Evolutionary conservation across 2,797 vertebrate species (phyloP).

Genomic region (Periparus ater): DNA sequence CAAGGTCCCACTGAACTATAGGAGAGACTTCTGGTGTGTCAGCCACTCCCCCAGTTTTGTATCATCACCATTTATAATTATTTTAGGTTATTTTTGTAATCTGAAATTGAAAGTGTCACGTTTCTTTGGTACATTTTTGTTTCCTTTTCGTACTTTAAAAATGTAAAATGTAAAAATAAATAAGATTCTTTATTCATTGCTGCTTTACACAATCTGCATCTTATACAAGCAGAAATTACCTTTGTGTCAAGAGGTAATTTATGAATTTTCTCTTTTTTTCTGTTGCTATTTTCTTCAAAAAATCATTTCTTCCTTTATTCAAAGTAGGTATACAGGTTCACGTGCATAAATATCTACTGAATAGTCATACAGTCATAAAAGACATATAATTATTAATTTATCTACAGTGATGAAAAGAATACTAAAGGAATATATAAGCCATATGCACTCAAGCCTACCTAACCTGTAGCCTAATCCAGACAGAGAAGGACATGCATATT

Average conservation of each 20-base stretch:
- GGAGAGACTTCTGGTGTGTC: not conserved
- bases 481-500: not conserved
- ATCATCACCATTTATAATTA: not conserved
- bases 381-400: not conserved
- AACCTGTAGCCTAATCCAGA: not conserved
- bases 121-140: not conserved
- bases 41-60: not conserved
- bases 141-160: not conserved
- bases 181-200: not conserved
- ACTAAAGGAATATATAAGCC: not conserved
- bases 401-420: not conserved
- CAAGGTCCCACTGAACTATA: not conserved
- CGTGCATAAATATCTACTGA: not conserved
- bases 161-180: not conserved
- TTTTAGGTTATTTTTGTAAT: not conserved
- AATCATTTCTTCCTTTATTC: not conserved
- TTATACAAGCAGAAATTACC: not conserved
- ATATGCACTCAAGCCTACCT: not conserved
- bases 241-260: not conserved
- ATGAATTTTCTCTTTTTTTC: not conserved
- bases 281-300: not conserved
- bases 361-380: not conserved
- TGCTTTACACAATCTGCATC: not conserved
- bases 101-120: not conserved
- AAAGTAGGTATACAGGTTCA: not conserved